phyloP scores from a whole-genome alignment of 1,140 invertebrate species.

The Ceratitis capitata region DNA sequence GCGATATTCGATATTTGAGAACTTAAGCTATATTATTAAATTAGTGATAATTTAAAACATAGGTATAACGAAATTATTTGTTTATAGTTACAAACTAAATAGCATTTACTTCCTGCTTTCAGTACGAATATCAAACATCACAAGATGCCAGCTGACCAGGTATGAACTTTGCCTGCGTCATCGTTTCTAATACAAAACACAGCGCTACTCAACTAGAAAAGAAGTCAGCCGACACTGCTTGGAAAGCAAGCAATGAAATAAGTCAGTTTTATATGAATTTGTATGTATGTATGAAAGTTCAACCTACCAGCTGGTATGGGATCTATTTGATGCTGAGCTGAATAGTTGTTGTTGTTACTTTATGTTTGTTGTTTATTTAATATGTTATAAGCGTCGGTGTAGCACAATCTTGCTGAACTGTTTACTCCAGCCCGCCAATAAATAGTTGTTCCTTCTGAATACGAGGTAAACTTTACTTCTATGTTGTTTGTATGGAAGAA shows the following conservation, averaged over 20 bases:
- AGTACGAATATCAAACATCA: not conserved
- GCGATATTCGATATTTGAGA: too few relatives aligned
- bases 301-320: constrained; percentile 22
- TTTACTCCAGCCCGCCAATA: not conserved
- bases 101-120: too few relatives aligned
- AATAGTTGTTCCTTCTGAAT: not conserved
- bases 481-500: not conserved
- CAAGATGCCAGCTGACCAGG: not conserved
- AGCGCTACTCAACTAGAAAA: not conserved
- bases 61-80: too few relatives aligned
- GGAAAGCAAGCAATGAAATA: not conserved
- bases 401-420: not conserved
- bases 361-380: not conserved
- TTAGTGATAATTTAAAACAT: too few relatives aligned
- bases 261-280: not conserved
- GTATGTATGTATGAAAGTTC: not conserved
- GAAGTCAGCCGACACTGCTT: not conserved
- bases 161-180: constrained; percentile 21
- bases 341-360: not conserved
- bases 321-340: not conserved
- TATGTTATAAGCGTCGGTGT: not conserved
- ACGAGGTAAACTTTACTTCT: not conserved
- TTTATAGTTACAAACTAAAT: too few relatives aligned
- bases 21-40: too few relatives aligned
- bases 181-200: not conserved